Evolutionary conservation across 2,797 vertebrate genomes (phyloP), one percentile per base, ranked within the genome.

Genomic region (Phataginus tricuspis): DNA sequence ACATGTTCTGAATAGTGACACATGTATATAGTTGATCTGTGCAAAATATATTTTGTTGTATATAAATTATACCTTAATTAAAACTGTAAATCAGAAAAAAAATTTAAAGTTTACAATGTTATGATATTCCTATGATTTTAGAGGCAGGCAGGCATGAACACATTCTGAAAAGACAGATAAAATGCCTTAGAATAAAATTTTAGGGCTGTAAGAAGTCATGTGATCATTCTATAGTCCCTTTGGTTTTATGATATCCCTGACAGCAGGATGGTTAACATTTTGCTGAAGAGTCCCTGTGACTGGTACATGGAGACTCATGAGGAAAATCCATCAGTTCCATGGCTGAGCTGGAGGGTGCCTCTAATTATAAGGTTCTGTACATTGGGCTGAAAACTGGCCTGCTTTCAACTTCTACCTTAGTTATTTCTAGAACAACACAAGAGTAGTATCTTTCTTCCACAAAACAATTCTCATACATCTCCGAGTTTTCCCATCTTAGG

Each of bases 81-180:
- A 91, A 93, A 88, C 61, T 31, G 31, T 42, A 68, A 91, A 74
- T 79, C n/a, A 31, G 19, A n/a, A 61, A 91, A 78, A 69, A 80
- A 83, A 69, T 51, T 27, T 49, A 86, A 86, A 57, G 79, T 78
- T 86, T 77, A 72, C 27, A 74, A 34, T 61, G 78, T 37, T 72
- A 29, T 7, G 29, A n/a, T 49, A 64, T 14, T 66, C 19, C 15
- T 68, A 74, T 51, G 37, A 63, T 72, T 63, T 74, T 94, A 34
- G 23, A 72, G 16, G 63, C 51, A 80, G 42, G 19, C 80, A 77
- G 34, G 6, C 51, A 34, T n/a, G 14, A 59, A 19, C 7, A 29
- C 14, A 19, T 64, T 31, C 23, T 75, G 25, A 49, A 10, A 78
- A 79, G 66, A 59, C 64, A 80, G 55, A 77, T 71, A 8, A 45